Percentiles rank a stretch among this genome's conserved stretches.
Evolutionary conservation across 2,888 invertebrate species (phyloP).

Genomic region (Apamea crenata): DNA sequence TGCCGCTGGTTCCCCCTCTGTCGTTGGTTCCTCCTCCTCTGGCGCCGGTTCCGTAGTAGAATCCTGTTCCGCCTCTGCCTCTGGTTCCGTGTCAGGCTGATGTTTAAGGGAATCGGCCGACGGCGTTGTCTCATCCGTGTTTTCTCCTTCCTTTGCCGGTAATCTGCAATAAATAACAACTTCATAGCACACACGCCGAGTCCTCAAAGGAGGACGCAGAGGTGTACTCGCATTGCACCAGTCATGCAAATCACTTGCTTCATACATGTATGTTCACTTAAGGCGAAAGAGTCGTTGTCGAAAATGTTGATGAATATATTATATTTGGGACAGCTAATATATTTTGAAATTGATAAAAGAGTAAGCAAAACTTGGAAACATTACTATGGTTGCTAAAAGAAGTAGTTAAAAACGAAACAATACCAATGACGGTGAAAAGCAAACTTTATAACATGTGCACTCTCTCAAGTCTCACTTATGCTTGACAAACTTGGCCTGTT

Average conservation of each 20-base stretch:
- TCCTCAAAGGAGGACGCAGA: background rate
- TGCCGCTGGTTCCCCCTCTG: background rate
- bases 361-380: background rate
- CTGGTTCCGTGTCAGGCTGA: background rate
- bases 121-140: no score
- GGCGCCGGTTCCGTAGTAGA: background rate
- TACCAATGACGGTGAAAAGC: background rate
- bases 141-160: background rate
- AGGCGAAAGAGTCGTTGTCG: no score
- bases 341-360: background rate
- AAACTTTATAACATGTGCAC: background rate
- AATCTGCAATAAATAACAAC: background rate
- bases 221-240: no score
- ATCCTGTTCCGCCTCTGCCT: background rate
- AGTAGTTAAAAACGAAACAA: background rate
- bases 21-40: background rate
- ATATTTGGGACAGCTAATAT: no score
- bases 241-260: background rate
- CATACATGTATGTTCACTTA: background rate
- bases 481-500: background rate
- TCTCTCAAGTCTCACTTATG: background rate
- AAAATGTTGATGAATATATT: no score
- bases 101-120: accelerated
- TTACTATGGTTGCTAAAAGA: background rate
- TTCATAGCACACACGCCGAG: background rate